Evolutionary conservation across 2,888 invertebrate species (phyloP), one percentile per base, ranked within the genome.

Genomic region (Didymodactylos carnosus): DNA sequence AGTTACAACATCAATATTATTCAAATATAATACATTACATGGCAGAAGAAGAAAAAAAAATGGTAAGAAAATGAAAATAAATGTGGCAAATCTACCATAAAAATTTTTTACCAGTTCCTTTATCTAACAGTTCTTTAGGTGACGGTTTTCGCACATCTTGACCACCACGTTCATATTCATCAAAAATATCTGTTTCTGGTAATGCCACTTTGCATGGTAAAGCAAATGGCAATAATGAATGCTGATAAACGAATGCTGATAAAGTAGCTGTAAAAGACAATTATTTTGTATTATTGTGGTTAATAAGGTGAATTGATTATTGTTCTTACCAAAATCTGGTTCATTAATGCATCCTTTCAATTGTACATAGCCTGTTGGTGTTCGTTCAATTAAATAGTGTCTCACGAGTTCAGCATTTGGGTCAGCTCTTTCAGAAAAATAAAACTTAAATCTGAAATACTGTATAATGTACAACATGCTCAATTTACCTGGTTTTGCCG

Each of bases 301-400:
- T 13, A 8, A 29, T 4, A 51, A 25, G 39, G 6, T 10, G 25
- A 29, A 16, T 25, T 23, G 14, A 19, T 46, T 39, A 3, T 72
- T 8, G 27, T 3, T 76, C 79, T 81, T 80, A 86, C 92, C 91
- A 85, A 98, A 98, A 0, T 95, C 93, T 0, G 98, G 97, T 83
- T 98, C 95, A 82, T 94, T 93, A 77, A 89, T 88, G 82, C 93
- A 94, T 71, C 95, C 95, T 82, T 95, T 91, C 77, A 98, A 87
- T 73, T 93, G 87, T 73, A 98, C 97, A 70, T 41, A 16, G 73
- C 98, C 97, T 78, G 92, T 88, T 27, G 92, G 89, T 27, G 94
- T 93, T 7, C 95, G 94, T 82, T 98, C 97, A 78, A 98, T 93
- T 72, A 98, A 87, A 86, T 97, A 98, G 84, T 98, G 97, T 25